phyloP scores from a whole-genome alignment of 2,113 vertebrate genomes.

The Proterorhinus semilunaris region DNA sequence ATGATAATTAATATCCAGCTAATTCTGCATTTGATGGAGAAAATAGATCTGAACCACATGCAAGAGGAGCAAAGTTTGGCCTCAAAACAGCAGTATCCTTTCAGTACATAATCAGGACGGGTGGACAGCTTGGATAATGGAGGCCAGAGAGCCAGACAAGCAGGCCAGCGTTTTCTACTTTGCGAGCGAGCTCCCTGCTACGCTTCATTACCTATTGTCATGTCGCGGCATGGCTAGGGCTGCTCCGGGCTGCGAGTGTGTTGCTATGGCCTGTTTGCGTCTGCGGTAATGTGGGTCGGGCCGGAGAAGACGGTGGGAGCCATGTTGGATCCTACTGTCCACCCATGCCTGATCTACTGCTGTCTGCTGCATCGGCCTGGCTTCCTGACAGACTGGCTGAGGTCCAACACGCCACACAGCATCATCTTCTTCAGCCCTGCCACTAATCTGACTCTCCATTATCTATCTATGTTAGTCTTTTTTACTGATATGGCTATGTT shows the following conservation, averaged over 20 bases:
- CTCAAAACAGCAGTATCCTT: constrained; percentile 12
- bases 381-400: constrained; percentile 29
- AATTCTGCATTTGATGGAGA: neutral
- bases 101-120: neutral
- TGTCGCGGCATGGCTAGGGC: constrained; percentile 36
- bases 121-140: constrained; percentile 31
- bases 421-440: constrained; percentile 24
- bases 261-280: constrained; percentile 6
- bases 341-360: constrained; percentile 19
- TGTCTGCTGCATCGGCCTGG: constrained; percentile 26
- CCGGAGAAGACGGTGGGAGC: constrained; percentile 55
- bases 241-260: constrained; percentile 12
- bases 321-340: constrained; percentile 30
- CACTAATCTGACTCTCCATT: neutral
- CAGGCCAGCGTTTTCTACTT: constrained; percentile 33
- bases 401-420: constrained; percentile 27
- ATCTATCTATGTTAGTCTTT: constrained; percentile 2
- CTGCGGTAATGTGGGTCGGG: constrained; percentile 34
- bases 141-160: constrained; percentile 55
- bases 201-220: constrained; percentile 63
- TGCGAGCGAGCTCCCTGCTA: constrained; percentile 40
- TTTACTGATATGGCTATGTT: neutral
- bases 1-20: neutral
- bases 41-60: neutral
- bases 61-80: neutral